Percentiles rank a stretch among this genome's conserved stretches.
These are phyloP conservation scores for Acanthosoma haemorrhoidale DNA, from an alignment of 2,888 invertebrate species.

Conservation along the genomic window DNA sequence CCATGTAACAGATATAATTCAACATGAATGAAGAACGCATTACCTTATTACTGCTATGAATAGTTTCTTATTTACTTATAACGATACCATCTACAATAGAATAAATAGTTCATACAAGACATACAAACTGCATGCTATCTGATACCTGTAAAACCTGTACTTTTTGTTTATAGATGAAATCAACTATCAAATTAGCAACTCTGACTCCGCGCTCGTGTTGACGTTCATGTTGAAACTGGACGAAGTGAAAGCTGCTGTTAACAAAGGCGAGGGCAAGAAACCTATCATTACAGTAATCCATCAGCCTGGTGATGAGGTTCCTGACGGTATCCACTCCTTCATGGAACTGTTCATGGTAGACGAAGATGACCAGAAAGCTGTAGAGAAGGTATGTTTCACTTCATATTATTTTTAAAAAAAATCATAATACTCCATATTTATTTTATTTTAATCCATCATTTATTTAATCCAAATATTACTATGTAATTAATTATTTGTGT, in stretches of 20 bases:
- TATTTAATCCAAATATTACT: no score
- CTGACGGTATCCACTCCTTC: slow-evolving; percentile 33
- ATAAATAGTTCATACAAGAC: no score
- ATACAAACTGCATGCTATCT: no score
- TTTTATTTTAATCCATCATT: background rate
- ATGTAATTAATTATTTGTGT: background rate
- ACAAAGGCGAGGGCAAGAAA: slow-evolving; percentile 27
- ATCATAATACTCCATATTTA: no score
- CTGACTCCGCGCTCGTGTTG: slow-evolving; percentile 39
- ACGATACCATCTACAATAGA: no score
- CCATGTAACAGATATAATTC: no score
- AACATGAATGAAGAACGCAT: no score
- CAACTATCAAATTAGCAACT: slow-evolving; percentile 41
- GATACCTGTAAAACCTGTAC: no score
- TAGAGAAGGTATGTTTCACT: slow-evolving; percentile 29
- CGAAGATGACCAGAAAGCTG: slow-evolving; percentile 34
- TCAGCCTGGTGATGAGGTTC: slow-evolving; percentile 32
- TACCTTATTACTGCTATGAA: no score
- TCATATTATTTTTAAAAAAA: background rate
- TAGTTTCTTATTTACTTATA: no score
- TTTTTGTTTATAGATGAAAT: slow-evolving; percentile 43
- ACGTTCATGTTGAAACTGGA: slow-evolving; percentile 41
- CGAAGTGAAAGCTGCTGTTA: slow-evolving; percentile 38
- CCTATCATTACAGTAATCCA: slow-evolving; percentile 34
- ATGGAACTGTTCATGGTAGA: slow-evolving; percentile 38